A percentile compares a stretch with the other conserved stretches of the same genome.
Conservation (phyloP, 2,113 vertebrate genomes). For the Nothoprocta perdicaria region DNA sequence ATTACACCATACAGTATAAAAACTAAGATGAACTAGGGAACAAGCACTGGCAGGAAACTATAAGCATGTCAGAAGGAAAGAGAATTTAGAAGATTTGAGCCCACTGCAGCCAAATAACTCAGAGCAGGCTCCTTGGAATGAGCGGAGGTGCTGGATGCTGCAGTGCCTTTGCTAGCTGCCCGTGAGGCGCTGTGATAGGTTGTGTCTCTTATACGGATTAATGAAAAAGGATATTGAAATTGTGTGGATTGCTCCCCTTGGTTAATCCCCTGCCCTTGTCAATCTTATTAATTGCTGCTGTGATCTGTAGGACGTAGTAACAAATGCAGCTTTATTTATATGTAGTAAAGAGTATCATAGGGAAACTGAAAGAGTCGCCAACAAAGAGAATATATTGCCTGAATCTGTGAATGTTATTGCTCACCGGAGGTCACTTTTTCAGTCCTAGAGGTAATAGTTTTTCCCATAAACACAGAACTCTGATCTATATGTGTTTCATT, state of each 20-base stretch:
- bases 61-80: not conserved
- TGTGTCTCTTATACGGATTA: slow-evolving; percentile 21
- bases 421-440: not conserved
- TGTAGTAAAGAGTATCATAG: not conserved
- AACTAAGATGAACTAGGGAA: not conserved
- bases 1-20: not conserved
- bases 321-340: not conserved
- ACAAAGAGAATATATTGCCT: not conserved
- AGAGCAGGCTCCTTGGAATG: not conserved
- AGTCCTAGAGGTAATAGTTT: slow-evolving; percentile 9
- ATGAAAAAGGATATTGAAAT: slow-evolving; percentile 32
- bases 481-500: slow-evolving; percentile 30
- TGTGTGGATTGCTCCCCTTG: not conserved
- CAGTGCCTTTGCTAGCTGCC: not conserved
- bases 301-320: slow-evolving; percentile 3
- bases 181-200: not conserved
- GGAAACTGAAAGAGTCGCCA: not conserved
- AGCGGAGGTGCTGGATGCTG: not conserved
- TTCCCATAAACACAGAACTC: slow-evolving; percentile 7
- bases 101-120: not conserved
- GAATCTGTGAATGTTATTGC: not conserved
- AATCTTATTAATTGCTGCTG: not conserved
- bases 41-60: not conserved
- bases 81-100: not conserved
- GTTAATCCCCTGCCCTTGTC: not conserved